These are phyloP conservation scores for Macrophya annulata DNA, from an alignment of 2,888 invertebrate species.

Conservation along the genomic window DNA sequence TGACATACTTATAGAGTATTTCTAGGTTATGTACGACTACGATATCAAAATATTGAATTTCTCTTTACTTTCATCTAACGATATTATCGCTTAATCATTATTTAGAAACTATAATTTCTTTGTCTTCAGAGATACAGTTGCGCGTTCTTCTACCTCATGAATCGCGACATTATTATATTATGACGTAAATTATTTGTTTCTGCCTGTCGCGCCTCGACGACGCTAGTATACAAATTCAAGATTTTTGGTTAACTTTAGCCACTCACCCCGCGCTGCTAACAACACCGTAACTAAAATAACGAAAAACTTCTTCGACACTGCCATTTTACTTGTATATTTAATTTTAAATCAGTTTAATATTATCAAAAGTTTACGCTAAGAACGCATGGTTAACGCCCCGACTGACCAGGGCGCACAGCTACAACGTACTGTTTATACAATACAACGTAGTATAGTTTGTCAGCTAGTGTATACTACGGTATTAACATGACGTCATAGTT, in stretches of 20 bases:
- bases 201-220: constrained; percentile 7
- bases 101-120: background rate
- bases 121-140: background rate
- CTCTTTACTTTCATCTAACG: background rate
- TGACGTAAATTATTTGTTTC: background rate
- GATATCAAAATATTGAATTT: constrained; percentile 28
- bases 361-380: constrained; percentile 10
- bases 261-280: constrained; percentile 41
- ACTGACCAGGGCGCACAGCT: constrained; percentile 24
- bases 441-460: background rate
- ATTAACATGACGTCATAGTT: constrained; percentile 43
- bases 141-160: background rate
- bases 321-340: constrained; percentile 25
- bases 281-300: constrained; percentile 16
- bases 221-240: background rate
- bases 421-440: constrained; percentile 24
- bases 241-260: background rate
- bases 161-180: background rate
- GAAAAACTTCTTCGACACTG: background rate
- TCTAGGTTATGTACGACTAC: constrained; percentile 43
- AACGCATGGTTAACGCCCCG: constrained; percentile 55
- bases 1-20: constrained; percentile 9
- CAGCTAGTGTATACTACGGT: constrained; percentile 4
- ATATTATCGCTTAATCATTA: background rate
- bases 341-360: background rate